Conservation (phyloP, 2,888 invertebrate species). For the Hanleya hanleyi region DNA sequence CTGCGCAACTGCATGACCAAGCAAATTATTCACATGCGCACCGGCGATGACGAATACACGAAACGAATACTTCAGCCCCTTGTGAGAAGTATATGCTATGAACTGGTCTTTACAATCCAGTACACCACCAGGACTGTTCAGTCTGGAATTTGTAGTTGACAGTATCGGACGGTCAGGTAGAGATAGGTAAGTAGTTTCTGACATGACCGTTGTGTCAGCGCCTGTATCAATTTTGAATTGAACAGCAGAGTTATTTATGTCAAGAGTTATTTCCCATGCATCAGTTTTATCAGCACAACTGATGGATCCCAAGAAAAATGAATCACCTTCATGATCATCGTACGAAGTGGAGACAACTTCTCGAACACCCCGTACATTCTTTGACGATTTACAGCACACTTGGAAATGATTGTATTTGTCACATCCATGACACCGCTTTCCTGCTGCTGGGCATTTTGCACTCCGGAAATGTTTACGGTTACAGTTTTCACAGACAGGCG, state of each 20-base stretch:
- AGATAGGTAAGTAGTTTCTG: background rate
- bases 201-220: slow-evolving; percentile 13
- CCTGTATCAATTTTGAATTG: slow-evolving; percentile 21
- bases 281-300: background rate
- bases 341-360: too few species aligned
- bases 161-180: slow-evolving; percentile 10
- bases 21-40: background rate
- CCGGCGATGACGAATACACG: background rate
- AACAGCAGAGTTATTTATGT: too few species aligned
- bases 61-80: background rate
- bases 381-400: too few species aligned
- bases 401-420: too few species aligned
- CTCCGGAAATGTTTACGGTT: too few species aligned
- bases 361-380: too few species aligned
- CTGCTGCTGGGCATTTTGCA: too few species aligned
- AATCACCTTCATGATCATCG: too few species aligned
- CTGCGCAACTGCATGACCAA: background rate
- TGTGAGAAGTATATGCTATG: background rate
- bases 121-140: slow-evolving; percentile 10
- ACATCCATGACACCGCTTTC: too few species aligned
- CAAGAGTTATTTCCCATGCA: slow-evolving; percentile 11
- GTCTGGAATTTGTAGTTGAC: background rate
- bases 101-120: slow-evolving; percentile 16
- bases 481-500: too few species aligned
- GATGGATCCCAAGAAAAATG: slow-evolving; percentile 13